Evolutionary conservation across 2,888 invertebrate species (phyloP), one percentile per base, ranked within the genome.

Genomic region (Synanthedon formicaeformis): DNA sequence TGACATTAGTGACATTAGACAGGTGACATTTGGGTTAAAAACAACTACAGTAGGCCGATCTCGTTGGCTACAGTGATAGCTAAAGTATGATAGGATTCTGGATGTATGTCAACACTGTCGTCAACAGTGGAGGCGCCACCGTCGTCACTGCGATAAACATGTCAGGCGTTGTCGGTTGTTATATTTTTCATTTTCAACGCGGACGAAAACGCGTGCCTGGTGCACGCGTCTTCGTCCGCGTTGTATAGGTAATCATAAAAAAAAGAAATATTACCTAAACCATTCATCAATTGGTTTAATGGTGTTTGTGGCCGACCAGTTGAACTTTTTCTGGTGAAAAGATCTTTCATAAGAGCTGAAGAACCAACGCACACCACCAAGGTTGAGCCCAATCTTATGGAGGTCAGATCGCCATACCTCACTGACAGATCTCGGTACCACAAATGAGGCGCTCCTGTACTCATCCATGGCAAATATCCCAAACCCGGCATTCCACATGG

Each of bases 401-500:
- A 93, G 75, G 93, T 93, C 55, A 95, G 82, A 10, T 92, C 89
- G 0, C 96, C 96, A 71, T 94, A 94, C 61, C 89, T 89, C 51
- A 89, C 91, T 18, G 94, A 94, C 48, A 95, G 82, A 41, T 90
- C 83, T 6, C 93, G 88, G 58, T 93, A 93, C 81, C 93, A 93
- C 55, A 93, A 83, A 14, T 92, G 89, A 0, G 95, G 95, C 67
- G 93, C 93, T 56, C 90, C 90, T 11, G 88, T 85, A 61, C 90
- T 91, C 74, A 96, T 88, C 73, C 92, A 94, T 0, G 92, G 92
- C 57, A 95, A 76, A 64, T 92, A 93, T 40, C 96, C 96, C 40
- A 94, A 75, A 41, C 94, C 74, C 10, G 95, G 95, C 23, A 95
- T 69, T 3, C 96, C 95, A 92, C 92, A 92, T 14, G 96, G 95